A percentile compares a stretch with the other conserved stretches of the same genome.
Conservation (phyloP, 1,140 invertebrate genomes). For the Hylyphantes graminicola region DNA sequence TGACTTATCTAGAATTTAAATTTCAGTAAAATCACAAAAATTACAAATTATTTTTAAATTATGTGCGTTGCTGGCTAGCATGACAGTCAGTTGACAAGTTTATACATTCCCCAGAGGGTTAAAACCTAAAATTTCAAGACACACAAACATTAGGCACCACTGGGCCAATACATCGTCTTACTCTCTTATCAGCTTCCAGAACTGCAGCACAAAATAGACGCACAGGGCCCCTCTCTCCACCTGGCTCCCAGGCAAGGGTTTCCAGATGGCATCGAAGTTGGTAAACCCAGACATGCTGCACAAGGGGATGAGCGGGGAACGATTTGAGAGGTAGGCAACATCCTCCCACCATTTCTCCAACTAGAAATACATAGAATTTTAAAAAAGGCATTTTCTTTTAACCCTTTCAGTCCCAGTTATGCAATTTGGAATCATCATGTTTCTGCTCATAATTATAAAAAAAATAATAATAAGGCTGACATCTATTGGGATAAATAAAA, state of each 20-base stretch:
- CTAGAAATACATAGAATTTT: conserved; percentile 60
- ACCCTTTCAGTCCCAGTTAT: no score
- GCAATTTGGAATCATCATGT: no score
- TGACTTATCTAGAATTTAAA: no score
- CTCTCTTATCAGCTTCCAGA: conserved; percentile 67
- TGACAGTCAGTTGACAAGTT: no score
- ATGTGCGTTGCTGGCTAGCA: no score
- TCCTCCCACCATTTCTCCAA: conserved; percentile 69
- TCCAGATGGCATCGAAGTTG: conserved; percentile 65
- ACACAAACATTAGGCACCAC: background rate
- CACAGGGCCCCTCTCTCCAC: conserved; percentile 65
- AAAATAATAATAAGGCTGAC: no score
- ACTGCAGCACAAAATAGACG: conserved; percentile 64
- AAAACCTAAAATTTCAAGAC: no score
- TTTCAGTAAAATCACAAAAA: no score
- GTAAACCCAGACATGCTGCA: conserved; percentile 68
- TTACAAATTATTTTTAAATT: no score
- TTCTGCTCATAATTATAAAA: no score
- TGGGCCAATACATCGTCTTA: conserved; percentile 57
- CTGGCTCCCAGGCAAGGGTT: conserved; percentile 62
- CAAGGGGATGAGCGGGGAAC: conserved; percentile 66
- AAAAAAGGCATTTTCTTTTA: background rate
- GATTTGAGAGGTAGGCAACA: conserved; percentile 66
- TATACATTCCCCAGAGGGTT: no score
- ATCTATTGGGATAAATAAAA: no score